Conservation (phyloP, 1,140 invertebrate species). For the Ceratosolen solmsi region DNA sequence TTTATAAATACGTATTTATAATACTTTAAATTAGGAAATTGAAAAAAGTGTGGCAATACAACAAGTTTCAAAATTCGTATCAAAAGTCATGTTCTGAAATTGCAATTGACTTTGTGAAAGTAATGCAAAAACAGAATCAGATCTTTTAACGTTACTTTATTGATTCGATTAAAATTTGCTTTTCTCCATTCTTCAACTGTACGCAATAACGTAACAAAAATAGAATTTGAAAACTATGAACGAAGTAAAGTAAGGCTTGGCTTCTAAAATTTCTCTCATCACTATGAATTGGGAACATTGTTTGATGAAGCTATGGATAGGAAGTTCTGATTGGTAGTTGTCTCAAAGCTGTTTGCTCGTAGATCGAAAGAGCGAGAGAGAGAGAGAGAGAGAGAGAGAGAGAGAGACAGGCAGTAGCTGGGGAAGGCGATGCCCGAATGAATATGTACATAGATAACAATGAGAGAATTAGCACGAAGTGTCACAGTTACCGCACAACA, state of each 20-base stretch:
- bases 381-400: background rate
- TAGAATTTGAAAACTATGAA: conserved; percentile 6
- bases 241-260: background rate
- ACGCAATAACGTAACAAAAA: background rate
- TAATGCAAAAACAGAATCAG: too few relatives aligned
- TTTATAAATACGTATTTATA: too few relatives aligned
- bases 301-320: conserved; percentile 10
- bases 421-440: background rate
- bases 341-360: background rate
- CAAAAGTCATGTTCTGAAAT: too few relatives aligned
- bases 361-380: background rate
- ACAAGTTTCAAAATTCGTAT: too few relatives aligned
- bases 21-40: too few relatives aligned
- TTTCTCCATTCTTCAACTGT: background rate
- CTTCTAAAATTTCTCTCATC: conserved; percentile 36
- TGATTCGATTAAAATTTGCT: background rate
- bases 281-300: background rate
- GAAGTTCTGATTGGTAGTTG: conserved; percentile 27
- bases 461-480: background rate
- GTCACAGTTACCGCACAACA: background rate
- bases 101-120: too few relatives aligned
- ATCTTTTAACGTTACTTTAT: too few relatives aligned
- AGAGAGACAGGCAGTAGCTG: background rate
- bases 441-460: background rate
- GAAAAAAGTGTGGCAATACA: too few relatives aligned